Conservation (phyloP, 2,113 vertebrate genomes). For the Meleagris gallopavo region DNA sequence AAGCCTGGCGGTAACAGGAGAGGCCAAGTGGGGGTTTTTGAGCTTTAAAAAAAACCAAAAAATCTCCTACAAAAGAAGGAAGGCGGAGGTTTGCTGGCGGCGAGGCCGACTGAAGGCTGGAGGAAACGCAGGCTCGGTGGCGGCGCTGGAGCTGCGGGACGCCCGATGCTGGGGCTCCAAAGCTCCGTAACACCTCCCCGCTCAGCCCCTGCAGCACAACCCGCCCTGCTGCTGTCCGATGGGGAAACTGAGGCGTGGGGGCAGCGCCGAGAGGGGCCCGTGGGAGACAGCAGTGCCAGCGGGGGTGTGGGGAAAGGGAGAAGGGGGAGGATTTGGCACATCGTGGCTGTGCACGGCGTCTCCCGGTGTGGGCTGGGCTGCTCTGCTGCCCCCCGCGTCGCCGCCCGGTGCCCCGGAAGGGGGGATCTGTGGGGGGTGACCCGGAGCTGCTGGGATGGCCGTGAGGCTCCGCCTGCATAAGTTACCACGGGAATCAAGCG, state of each 20-base stretch:
- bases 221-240: accelerated
- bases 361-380: not conserved
- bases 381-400: accelerated
- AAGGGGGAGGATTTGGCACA: not conserved
- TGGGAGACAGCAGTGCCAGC: accelerated
- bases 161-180: accelerated
- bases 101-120: not conserved
- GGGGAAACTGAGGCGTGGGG: not conserved
- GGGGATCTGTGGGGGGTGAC: not conserved
- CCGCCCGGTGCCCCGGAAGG: not conserved
- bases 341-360: not conserved
- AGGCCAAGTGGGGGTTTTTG: not conserved
- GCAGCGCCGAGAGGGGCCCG: accelerated
- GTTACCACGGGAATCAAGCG: constrained; percentile 19
- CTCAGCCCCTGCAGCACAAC: not conserved
- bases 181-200: not conserved
- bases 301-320: not conserved
- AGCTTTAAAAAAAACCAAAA: not conserved
- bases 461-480: constrained; percentile 33
- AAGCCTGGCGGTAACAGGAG: accelerated
- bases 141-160: accelerated
- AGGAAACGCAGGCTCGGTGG: not conserved
- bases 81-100: not conserved
- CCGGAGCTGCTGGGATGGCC: not conserved
- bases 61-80: not conserved